Conservation (phyloP, 1,140 invertebrate genomes). For the Colletes latitarsis region DNA sequence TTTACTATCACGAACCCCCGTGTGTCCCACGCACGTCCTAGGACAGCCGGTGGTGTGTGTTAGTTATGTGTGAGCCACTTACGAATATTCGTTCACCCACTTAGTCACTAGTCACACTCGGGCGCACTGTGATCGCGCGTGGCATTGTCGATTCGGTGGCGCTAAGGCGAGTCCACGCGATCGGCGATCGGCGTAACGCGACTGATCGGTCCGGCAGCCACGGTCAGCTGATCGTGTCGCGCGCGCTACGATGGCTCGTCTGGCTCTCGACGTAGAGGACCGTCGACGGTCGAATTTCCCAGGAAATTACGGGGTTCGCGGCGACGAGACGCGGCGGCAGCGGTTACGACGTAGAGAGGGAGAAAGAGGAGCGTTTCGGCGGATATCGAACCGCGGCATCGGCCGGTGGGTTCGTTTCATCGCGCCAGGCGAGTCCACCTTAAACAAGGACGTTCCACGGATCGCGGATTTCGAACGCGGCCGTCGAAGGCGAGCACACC, state of each 20-base stretch:
- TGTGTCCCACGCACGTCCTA: constrained; percentile 58
- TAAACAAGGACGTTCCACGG: constrained; percentile 3
- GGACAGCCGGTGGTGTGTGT: constrained; percentile 51
- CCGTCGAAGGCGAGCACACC: neutral
- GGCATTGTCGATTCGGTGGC: neutral
- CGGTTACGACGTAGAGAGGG: neutral
- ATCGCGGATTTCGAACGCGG: constrained; percentile 16
- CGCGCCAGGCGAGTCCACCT: constrained; percentile 58
- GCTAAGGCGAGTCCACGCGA: constrained; percentile 25
- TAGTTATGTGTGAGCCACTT: constrained; percentile 47
- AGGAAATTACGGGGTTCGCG: neutral
- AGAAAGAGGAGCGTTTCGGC: neutral
- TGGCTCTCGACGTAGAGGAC: neutral
- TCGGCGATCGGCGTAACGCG: too few species aligned
- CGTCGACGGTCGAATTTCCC: constrained; percentile 23
- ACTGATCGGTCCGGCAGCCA: too few species aligned
- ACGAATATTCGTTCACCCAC: constrained; percentile 55
- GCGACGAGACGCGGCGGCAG: neutral
- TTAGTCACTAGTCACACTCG: neutral
- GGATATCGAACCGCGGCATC: constrained; percentile 40
- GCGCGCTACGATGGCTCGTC: neutral
- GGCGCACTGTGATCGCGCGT: constrained; percentile 20
- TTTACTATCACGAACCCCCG: constrained; percentile 62
- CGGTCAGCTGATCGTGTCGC: constrained; percentile 36
- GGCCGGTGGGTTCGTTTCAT: constrained; percentile 24